Evolutionary conservation across 2,888 invertebrate species (phyloP).

Genomic region (Pollenia griseotomentosa): DNA sequence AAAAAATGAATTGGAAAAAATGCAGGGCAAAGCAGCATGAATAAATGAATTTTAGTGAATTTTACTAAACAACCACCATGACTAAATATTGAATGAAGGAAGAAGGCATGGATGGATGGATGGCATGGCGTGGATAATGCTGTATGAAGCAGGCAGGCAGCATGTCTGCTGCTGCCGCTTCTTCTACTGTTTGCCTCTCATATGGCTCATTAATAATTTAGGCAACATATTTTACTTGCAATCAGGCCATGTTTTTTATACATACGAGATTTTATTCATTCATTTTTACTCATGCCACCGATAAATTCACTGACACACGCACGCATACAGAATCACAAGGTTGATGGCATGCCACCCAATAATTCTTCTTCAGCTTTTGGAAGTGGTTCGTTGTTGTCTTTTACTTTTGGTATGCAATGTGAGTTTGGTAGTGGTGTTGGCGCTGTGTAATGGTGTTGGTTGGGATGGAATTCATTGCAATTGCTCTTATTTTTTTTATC

Average conservation of each 20-base stretch:
- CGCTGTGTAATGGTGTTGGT: not conserved
- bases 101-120: conserved; percentile 5
- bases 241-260: conserved; percentile 69
- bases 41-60: conserved; percentile 38
- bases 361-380: not conserved
- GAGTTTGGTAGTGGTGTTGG: conserved; percentile 12
- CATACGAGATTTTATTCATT: conserved; percentile 36
- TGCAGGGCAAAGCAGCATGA: conserved; percentile 38
- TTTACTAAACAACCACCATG: conserved; percentile 35
- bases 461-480: conserved; percentile 57
- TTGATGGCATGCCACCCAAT: conserved; percentile 36
- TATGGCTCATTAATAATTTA: conserved; percentile 73
- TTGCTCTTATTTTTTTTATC: conserved; percentile 17
- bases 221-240: conserved; percentile 71
- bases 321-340: not conserved
- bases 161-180: conserved; percentile 41
- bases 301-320: not conserved
- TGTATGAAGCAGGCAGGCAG: not conserved
- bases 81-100: conserved; percentile 54
- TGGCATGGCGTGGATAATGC: conserved; percentile 8
- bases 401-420: conserved; percentile 3
- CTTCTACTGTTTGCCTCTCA: conserved; percentile 41
- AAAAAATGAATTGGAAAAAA: conserved; percentile 5
- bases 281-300: conserved; percentile 47
- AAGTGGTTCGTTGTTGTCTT: conserved; percentile 8